phyloP scores from a whole-genome alignment of 2,888 invertebrate genomes.

The Dryomyza anilis region DNA sequence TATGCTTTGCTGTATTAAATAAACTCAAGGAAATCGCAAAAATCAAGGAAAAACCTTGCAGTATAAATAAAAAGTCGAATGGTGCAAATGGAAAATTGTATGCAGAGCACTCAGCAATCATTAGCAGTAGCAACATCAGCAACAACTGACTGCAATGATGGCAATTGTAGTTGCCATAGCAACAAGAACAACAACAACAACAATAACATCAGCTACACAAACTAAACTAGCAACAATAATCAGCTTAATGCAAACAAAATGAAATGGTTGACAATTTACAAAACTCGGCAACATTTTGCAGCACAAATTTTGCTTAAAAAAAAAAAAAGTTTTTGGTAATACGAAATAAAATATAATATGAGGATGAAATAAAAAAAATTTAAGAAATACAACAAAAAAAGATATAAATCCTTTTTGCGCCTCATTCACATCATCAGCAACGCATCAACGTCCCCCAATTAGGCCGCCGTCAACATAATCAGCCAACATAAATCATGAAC shows the following conservation, averaged over 20 bases:
- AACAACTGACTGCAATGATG: not conserved
- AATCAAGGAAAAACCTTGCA: not conserved
- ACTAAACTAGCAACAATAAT: constrained; percentile 8
- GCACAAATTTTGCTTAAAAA: too few relatives aligned
- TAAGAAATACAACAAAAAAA: too few relatives aligned
- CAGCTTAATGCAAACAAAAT: constrained; percentile 13
- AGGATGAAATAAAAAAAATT: too few relatives aligned
- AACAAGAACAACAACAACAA: constrained; percentile 2
- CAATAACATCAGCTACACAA: not conserved
- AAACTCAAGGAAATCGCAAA: not conserved
- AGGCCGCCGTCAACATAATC: not conserved
- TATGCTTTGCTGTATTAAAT: too few relatives aligned
- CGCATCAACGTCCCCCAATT: not conserved
- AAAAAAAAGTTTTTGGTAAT: too few relatives aligned
- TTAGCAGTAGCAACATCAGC: constrained; percentile 1
- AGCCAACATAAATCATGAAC: constrained; percentile 9
- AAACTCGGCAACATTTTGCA: too few relatives aligned
- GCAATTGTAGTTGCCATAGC: not conserved
- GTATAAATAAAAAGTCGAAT: not conserved
- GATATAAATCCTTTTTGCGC: too few relatives aligned
- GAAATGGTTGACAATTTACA: constrained; percentile 16
- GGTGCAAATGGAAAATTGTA: not conserved
- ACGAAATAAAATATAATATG: too few relatives aligned
- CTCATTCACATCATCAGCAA: too few relatives aligned
- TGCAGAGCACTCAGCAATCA: constrained; percentile 17